These are phyloP conservation scores for Amphibalanus amphitrite DNA, from an alignment of 1,140 invertebrate species.

Conservation along the genomic window DNA sequence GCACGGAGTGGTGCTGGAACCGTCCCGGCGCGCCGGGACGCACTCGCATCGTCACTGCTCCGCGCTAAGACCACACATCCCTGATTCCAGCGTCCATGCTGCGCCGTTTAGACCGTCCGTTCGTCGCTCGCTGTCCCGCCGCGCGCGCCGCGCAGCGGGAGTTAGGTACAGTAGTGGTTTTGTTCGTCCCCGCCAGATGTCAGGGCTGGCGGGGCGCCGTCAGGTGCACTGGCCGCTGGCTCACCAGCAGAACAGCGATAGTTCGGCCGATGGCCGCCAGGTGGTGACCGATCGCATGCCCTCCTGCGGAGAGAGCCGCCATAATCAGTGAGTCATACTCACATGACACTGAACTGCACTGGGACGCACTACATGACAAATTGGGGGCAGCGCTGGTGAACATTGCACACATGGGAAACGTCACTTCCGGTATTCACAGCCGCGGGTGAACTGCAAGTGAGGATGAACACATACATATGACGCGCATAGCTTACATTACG, in stretches of 20 bases:
- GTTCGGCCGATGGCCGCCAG: background rate
- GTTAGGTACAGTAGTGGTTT: slow-evolving; percentile 1
- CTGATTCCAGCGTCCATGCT: background rate
- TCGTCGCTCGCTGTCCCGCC: background rate
- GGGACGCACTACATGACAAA: no score
- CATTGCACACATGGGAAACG: no score
- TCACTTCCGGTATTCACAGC: no score
- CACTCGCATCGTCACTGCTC: background rate
- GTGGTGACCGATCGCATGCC: background rate
- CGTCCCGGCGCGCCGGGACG: background rate
- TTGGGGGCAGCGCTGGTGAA: no score
- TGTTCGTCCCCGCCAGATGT: slow-evolving; percentile 1
- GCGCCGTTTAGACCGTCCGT: background rate
- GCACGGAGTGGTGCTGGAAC: background rate
- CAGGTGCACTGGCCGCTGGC: background rate
- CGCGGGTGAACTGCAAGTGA: no score
- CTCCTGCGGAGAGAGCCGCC: background rate
- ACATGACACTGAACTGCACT: no score
- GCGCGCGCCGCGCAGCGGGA: background rate
- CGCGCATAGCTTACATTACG: no score
- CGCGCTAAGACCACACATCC: background rate
- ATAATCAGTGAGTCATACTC: no score
- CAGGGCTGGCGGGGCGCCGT: background rate
- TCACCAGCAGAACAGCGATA: background rate
- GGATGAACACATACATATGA: no score